Evolutionary conservation across 2,113 vertebrate species (phyloP).

Genomic region (Pimephales promelas): DNA sequence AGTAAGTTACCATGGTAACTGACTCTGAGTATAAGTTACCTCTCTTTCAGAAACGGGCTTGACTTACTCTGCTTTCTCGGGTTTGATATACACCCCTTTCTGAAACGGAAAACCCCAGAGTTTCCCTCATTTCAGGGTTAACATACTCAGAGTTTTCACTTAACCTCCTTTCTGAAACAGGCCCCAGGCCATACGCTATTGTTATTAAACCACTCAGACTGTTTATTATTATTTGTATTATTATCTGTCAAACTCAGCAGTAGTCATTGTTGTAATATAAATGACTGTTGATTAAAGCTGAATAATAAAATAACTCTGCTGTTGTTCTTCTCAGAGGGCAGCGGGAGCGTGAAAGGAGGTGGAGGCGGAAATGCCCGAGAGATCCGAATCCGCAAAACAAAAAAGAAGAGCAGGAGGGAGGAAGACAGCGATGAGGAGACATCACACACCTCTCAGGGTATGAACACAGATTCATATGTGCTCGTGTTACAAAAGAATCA

Average conservation of each 20-base stretch:
- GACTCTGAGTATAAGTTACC: too few species aligned
- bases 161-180: too few species aligned
- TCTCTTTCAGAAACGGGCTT: too few species aligned
- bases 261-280: neutral
- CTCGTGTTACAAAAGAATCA: neutral
- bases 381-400: constrained; percentile 86
- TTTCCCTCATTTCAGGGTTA: too few species aligned
- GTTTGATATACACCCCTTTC: too few species aligned
- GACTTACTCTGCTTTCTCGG: too few species aligned
- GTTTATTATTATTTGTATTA: neutral
- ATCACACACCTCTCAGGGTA: constrained; percentile 71
- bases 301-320: neutral
- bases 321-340: constrained; percentile 81
- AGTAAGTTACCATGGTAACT: too few species aligned
- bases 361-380: constrained; percentile 90
- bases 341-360: constrained; percentile 82
- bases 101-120: too few species aligned
- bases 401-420: constrained; percentile 90
- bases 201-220: neutral
- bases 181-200: neutral
- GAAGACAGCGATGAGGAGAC: constrained; percentile 90
- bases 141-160: too few species aligned
- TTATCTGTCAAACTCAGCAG: neutral
- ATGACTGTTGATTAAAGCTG: neutral
- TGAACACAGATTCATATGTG: neutral